phyloP scores from a whole-genome alignment of 2,113 vertebrate species.

The Syrrhaptes paradoxus region DNA sequence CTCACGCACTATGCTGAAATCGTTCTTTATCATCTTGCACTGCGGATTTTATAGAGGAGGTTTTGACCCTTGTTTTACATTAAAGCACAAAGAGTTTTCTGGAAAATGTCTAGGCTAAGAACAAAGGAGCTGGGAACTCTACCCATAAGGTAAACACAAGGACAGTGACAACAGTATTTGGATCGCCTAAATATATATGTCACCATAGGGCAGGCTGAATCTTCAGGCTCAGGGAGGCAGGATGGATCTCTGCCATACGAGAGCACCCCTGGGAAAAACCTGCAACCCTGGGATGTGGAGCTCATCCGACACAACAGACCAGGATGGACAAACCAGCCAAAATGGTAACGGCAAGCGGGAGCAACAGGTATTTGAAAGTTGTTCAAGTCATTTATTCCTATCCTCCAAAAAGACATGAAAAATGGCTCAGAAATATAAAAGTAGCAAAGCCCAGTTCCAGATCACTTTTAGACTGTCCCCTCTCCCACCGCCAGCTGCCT shows the following conservation, averaged over 20 bases:
- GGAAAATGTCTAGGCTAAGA: neutral
- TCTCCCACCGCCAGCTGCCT: neutral
- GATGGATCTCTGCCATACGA: neutral
- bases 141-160: neutral
- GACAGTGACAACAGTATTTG: rapidly evolving
- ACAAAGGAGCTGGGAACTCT: neutral
- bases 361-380: neutral
- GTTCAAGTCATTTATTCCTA: neutral
- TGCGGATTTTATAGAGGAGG: neutral
- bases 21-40: rapidly evolving
- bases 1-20: neutral
- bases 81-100: neutral
- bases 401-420: neutral
- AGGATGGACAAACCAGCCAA: neutral
- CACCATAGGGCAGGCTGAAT: rapidly evolving
- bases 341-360: neutral
- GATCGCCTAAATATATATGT: neutral
- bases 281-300: neutral
- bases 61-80: neutral
- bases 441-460: neutral
- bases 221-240: neutral
- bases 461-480: neutral
- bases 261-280: neutral
- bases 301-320: neutral
- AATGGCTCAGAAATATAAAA: rapidly evolving